phyloP scores from a whole-genome alignment of 2,113 vertebrate species.

The Elgaria multicarinata region DNA sequence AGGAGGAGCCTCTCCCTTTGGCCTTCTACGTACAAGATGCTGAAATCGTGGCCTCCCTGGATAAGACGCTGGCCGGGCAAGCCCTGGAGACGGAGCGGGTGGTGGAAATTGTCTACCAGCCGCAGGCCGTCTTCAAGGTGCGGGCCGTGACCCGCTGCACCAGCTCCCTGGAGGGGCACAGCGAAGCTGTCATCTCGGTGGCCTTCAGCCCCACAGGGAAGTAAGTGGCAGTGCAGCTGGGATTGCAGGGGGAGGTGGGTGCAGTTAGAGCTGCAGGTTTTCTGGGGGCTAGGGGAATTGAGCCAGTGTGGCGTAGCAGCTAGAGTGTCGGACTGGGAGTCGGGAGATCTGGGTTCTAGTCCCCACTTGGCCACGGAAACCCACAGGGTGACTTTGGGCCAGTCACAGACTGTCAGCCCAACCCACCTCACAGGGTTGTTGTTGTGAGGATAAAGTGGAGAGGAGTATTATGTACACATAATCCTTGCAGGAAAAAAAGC shows the following conservation, averaged over 20 bases:
- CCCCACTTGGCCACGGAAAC: no score
- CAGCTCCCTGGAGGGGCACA: conserved; percentile 95
- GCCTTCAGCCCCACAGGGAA: conserved; percentile 97
- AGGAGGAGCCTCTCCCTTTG: conserved; percentile 92
- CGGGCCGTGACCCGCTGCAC: conserved; percentile 95
- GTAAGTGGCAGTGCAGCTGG: conserved; percentile 75
- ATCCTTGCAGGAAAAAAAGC: no score
- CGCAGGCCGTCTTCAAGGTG: conserved; percentile 94
- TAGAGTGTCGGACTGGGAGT: no score
- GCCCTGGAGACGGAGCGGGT: conserved; percentile 90
- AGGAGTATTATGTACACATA: no score
- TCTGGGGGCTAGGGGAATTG: no score
- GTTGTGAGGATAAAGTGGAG: no score
- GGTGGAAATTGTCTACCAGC: conserved; percentile 94
- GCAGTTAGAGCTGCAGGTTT: no score
- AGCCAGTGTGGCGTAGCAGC: no score
- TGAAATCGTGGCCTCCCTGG: conserved; percentile 88
- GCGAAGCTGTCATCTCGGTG: conserved; percentile 94
- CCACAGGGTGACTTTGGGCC: no score
- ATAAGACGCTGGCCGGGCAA: conserved; percentile 82
- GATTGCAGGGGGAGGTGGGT: rapidly evolving
- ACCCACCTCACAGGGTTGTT: no score
- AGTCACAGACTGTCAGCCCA: no score
- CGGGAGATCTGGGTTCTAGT: no score
- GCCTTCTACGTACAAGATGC: conserved; percentile 91